Base-by-base conservation (phyloP, 2,888 invertebrate species). In the Colletes collaris region DNA sequence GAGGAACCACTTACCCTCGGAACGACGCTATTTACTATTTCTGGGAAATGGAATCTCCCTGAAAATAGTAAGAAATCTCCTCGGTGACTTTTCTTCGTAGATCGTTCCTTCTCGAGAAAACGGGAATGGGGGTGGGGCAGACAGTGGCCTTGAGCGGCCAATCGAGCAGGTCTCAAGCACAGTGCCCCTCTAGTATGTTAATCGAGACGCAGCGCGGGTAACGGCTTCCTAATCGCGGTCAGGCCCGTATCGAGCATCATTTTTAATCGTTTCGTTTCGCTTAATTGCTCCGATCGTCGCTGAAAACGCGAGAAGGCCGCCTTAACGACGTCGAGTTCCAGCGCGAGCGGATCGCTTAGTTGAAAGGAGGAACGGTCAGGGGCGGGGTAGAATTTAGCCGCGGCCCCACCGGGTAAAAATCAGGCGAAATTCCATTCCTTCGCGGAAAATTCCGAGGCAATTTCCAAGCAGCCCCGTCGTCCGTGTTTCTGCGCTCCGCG, bases 381-480 rank as follows among this genome's bases (percentile, higher is more conserved):
- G 19, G 8, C 56, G 56, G 46, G 37, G 52, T 27, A 75, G 65
- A 60, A 69, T 65, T 78, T 69, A 67, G 64, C 37, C 60, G 11
- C 11, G 11, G 4, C 10, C n/a, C 19, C 2, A 6, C 3, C 1
- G 8, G 10, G 35, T n/a, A 59, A 76, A 72, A 79, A 79, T 82
- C 60, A 11, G 64, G 73, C 66, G 74, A 81, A 75, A 75, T 81
- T 76, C 71, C 73, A 72, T 76, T 76, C 59, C 70, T 53, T 13
- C 58, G 69, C 71, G 76, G 73, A 76, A 86, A 82, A 81, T 58
- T 77, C 74, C 72, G 65, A 4, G 64, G 73, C 78, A 63, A 80
- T 79, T 81, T 81, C 64, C 73, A 58, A 50, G 58, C 59, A 56
- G 52, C 62, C 50, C 59, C 64, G 46, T 50, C 52, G 74, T 63